Percentiles rank a stretch among this genome's conserved stretches.
Evolutionary conservation across 2,113 vertebrate genomes (phyloP).

Genomic region (Tyto alba): DNA sequence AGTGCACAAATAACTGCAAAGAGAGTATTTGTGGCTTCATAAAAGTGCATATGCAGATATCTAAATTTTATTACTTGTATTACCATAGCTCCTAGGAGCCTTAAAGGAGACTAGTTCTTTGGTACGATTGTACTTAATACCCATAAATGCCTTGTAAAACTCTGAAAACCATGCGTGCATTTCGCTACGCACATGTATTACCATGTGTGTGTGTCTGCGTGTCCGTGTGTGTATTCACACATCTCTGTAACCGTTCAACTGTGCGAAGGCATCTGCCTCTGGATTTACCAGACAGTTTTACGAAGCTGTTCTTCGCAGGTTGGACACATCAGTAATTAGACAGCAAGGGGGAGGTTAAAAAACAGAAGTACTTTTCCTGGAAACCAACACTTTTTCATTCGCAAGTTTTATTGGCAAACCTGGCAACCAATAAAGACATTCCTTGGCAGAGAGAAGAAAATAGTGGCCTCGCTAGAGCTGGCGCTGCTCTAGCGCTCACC

Average conservation of each 20-base stretch:
- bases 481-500: background rate
- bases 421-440: slow-evolving; percentile 38
- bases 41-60: background rate
- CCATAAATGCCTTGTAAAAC: slow-evolving; percentile 2
- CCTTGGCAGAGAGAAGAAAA: slow-evolving; percentile 30
- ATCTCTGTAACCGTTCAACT: background rate
- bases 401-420: slow-evolving; percentile 59
- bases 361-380: slow-evolving; percentile 64
- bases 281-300: background rate
- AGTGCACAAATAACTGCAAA: background rate
- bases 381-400: slow-evolving; percentile 53
- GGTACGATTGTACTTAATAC: background rate
- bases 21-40: background rate
- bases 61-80: background rate
- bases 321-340: slow-evolving; percentile 17
- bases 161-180: background rate
- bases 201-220: fast-evolving
- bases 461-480: background rate
- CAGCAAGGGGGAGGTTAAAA: slow-evolving; percentile 46
- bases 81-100: background rate
- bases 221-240: background rate
- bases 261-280: background rate
- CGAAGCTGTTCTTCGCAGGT: background rate
- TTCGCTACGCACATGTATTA: background rate
- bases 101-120: background rate